Percentiles rank a stretch among this genome's conserved stretches.
These are phyloP conservation scores for Sitta europaea DNA, from an alignment of 2,113 vertebrate genomes.

Conservation along the genomic window DNA sequence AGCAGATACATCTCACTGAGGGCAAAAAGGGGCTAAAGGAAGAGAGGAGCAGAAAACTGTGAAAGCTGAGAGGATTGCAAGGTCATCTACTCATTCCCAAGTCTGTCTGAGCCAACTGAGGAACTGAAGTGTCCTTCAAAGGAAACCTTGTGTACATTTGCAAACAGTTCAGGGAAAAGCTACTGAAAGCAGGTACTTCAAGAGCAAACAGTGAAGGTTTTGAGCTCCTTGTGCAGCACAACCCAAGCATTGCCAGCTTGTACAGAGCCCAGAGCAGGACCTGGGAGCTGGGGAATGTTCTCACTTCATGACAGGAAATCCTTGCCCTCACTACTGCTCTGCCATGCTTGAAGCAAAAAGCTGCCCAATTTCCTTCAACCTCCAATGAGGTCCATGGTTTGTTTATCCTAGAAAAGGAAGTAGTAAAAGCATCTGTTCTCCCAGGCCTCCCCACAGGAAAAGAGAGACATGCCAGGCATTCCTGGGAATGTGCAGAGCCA, in stretches of 20 bases:
- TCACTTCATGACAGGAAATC: not conserved
- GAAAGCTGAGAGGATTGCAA: not conserved
- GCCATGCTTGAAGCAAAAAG: not conserved
- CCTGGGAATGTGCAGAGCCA: not conserved
- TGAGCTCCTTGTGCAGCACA: not conserved
- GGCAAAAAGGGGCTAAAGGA: not conserved
- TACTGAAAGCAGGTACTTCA: not conserved
- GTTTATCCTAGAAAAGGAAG: not conserved
- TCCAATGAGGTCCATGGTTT: not conserved
- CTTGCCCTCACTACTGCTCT: not conserved
- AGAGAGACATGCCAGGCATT: not conserved
- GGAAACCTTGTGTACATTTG: not conserved
- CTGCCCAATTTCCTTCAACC: rapidly evolving
- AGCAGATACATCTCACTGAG: not conserved
- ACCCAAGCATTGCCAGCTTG: not conserved
- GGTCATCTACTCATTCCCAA: not conserved
- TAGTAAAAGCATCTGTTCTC: not conserved
- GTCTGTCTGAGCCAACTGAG: not conserved
- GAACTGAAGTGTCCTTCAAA: not conserved
- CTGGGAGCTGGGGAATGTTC: not conserved
- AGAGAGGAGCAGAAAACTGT: not conserved
- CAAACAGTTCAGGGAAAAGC: not conserved
- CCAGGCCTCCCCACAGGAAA: not conserved
- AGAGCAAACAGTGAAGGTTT: not conserved
- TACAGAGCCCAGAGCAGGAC: not conserved